phyloP scores from a whole-genome alignment of 1,140 invertebrate species.

The Orchesella cincta region DNA sequence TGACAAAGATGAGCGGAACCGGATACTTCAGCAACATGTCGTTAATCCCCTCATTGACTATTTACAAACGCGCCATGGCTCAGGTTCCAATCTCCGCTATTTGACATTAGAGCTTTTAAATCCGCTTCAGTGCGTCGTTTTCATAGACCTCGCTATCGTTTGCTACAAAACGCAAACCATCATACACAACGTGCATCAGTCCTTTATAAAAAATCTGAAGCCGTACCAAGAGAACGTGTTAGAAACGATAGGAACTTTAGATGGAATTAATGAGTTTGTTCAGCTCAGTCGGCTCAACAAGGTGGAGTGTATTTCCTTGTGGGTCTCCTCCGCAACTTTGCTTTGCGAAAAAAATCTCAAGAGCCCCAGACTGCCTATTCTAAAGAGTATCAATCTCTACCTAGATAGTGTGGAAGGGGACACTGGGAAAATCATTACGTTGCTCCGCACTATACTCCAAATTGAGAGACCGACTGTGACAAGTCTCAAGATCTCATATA shows the following conservation, averaged over 20 bases:
- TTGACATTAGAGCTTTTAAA: conserved; percentile 6
- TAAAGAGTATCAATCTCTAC: conserved; percentile 7
- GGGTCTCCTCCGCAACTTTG: background rate
- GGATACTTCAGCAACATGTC: background rate
- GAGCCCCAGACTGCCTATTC: background rate
- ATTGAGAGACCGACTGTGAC: conserved; percentile 24
- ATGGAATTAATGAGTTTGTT: conserved; percentile 20
- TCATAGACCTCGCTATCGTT: background rate
- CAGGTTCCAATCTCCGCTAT: background rate
- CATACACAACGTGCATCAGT: conserved; percentile 28
- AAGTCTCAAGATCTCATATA: conserved; percentile 27
- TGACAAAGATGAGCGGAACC: conserved; percentile 5
- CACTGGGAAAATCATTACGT: background rate
- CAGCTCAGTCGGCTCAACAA: background rate
- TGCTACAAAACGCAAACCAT: conserved; percentile 19
- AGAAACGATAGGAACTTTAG: conserved; percentile 16
- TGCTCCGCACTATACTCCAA: background rate
- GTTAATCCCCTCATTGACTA: conserved; percentile 5
- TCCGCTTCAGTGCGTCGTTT: conserved; percentile 11
- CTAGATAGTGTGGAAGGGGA: conserved; percentile 15
- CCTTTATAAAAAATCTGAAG: background rate
- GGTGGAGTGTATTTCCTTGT: conserved; percentile 12
- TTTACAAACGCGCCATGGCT: background rate
- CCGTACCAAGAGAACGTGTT: background rate
- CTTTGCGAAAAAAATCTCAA: background rate